Percentiles rank a stretch among this genome's conserved stretches.
phyloP scores from a whole-genome alignment of 1,140 invertebrate species.

The Pseudoatta argentina region DNA sequence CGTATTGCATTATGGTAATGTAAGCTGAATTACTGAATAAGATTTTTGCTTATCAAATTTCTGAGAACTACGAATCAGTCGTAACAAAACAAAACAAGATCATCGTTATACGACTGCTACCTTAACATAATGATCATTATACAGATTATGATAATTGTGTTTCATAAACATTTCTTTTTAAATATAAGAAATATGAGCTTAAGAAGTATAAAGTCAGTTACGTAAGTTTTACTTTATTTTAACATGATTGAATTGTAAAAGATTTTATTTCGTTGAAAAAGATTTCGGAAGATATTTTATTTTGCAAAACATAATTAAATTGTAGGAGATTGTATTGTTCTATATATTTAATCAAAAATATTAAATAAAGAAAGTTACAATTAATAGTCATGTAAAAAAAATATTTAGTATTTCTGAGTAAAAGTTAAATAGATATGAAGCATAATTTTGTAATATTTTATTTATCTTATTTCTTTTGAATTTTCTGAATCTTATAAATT shows the following conservation, averaged over 20 bases:
- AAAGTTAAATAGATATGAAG: background rate
- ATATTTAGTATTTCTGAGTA: background rate
- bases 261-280: too few species aligned
- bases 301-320: background rate
- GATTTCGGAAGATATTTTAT: background rate
- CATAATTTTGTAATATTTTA: background rate
- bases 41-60: slow-evolving; percentile 59
- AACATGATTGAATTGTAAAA: background rate
- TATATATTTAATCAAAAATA: background rate
- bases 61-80: slow-evolving; percentile 23
- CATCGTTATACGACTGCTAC: background rate
- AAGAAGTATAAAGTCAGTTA: background rate
- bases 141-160: background rate
- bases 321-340: background rate
- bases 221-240: background rate
- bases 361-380: background rate
- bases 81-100: background rate
- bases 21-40: slow-evolving; percentile 23
- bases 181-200: background rate
- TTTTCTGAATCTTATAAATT: background rate
- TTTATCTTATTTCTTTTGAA: background rate
- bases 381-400: background rate
- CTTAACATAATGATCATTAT: background rate
- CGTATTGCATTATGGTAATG: slow-evolving; percentile 12
- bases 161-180: background rate